These are phyloP conservation scores for Drosophila emarginata DNA, from an alignment of 2,888 invertebrate genomes.

Conservation along the genomic window DNA sequence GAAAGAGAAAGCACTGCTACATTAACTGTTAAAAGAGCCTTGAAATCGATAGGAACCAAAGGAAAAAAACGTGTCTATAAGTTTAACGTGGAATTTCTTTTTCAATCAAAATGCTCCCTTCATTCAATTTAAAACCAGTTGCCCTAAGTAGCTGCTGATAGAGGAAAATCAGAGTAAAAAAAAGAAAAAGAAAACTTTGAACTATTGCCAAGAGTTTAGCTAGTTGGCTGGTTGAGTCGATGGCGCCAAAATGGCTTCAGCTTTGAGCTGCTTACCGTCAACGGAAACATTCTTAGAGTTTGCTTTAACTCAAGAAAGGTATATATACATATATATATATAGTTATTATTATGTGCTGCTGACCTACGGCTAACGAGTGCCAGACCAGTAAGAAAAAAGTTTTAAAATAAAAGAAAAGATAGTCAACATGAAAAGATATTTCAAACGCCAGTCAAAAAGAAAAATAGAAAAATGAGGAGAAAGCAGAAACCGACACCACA, in stretches of 20 bases:
- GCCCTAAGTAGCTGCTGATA: slow-evolving; percentile 46
- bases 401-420: slow-evolving; percentile 13
- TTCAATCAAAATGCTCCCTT: slow-evolving; percentile 75
- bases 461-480: slow-evolving; percentile 29
- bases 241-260: slow-evolving; percentile 59
- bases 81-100: slow-evolving; percentile 70
- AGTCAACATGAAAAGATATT: slow-evolving; percentile 9
- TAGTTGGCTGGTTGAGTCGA: slow-evolving; percentile 24
- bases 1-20: slow-evolving; percentile 29
- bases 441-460: not conserved
- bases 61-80: slow-evolving; percentile 38
- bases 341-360: slow-evolving; percentile 18
- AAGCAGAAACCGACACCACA: slow-evolving; percentile 49
- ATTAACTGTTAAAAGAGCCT: slow-evolving; percentile 63
- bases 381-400: slow-evolving; percentile 26
- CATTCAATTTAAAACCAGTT: slow-evolving; percentile 64
- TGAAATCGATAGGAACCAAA: slow-evolving; percentile 15
- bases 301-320: slow-evolving; percentile 49
- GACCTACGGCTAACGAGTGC: slow-evolving; percentile 39
- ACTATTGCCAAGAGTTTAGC: slow-evolving; percentile 60
- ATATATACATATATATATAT: slow-evolving; percentile 22
- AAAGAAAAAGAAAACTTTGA: slow-evolving; percentile 60
- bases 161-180: slow-evolving; percentile 32
- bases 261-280: slow-evolving; percentile 46
- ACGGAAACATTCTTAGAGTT: slow-evolving; percentile 52